Evolutionary conservation across 2,888 invertebrate genomes (phyloP), one percentile per base, ranked within the genome.

Genomic region (Lasioglossum villosulum): DNA sequence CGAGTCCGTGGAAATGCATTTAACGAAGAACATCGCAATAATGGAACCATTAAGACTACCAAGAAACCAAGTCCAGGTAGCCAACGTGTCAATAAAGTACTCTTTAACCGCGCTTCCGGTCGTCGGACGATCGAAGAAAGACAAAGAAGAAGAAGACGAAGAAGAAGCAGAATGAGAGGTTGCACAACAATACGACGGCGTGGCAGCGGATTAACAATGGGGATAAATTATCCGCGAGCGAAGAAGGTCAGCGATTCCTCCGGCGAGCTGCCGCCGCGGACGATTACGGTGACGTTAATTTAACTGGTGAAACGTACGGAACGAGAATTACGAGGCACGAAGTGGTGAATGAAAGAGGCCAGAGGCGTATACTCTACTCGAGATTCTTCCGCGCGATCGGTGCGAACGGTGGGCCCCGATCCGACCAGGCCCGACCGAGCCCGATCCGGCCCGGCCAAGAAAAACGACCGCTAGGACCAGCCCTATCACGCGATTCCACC

Each of bases 401-500:
- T 83, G 48, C 75, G 76, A 52, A 52, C 63, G 16, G 63, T 2
- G 75, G 59, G 52, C 52, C 37, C 34, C 27, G 48, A 81, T 27
- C 59, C 59, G 59, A 27, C 27, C 59, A n/a, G 56, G 56, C 27
- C 27, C 63, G 63, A 16, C 63, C 30, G 5, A 34, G 66, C 66
- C 34, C 66, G 66, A 34, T 14, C 27, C 80, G 81, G 82, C 85
- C 39, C 66, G 78, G 56, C n/a, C 45, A 86, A 83, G 85, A 83
- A 88, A 86, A 90, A 90, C 74, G 84, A 87, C 73, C 68, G 82
- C 78, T 76, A 68, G 82, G 80, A 88, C 75, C 12, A 87, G 83
- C 80, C 88, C 89, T 89, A 89, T 92, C 91, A 90, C 91, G 89
- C 92, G 91, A 92, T 92, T 90, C 89, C 88, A 78, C 84, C 88